Evolutionary conservation across 2,113 vertebrate genomes (phyloP), one percentile per base, ranked within the genome.

Genomic region (Lamprologus callipterus): DNA sequence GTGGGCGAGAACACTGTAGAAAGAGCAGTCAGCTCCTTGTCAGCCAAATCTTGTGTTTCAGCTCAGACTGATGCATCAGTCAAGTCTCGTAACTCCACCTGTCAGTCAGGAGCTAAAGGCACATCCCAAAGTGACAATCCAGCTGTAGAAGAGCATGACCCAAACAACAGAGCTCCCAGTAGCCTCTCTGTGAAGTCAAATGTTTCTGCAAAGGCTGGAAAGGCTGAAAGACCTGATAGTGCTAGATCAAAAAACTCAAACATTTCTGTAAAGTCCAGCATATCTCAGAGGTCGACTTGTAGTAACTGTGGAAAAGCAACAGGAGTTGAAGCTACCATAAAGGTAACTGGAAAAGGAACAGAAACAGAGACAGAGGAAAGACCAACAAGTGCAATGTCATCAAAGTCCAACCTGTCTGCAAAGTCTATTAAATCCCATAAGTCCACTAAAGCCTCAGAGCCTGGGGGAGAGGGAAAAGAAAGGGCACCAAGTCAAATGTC

Each of bases 401-500:
- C 55, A 23, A 95, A 89, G 79, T 93, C 94, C 7, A 82, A 88
- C 68, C 9, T 85, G 26, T 94, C 93, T 35, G 84, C 70, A 19
- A 94, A 89, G 87, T 91, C 92, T 7, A 68, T 87, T 37, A 88
- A 82, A 81, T 92, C 93, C 73, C 42, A 57, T 23, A 90, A 88
- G 55, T 88, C 84, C 23, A 81, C 9, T 37, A 91, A 89, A 89
- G 81, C 85, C 85, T 80, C 81, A 2, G 60, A 79, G 40, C 53
- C 47, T 31, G 60, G 57, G 17, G 47, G 53, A 63, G 85, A 90
- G 23, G 73, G 6, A 75, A 86, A 91, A 45, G 81, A 86, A 40
- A 92, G 90, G 19, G 23, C 86, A 78, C 37, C 33, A 4, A 95
- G 90, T 91, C 82, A 89, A 86, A 80, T 58, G 86, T 95, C 93